Percentiles rank a stretch among this genome's conserved stretches.
Conservation (phyloP, 2,797 vertebrate species). For the Tangara arthus region DNA sequence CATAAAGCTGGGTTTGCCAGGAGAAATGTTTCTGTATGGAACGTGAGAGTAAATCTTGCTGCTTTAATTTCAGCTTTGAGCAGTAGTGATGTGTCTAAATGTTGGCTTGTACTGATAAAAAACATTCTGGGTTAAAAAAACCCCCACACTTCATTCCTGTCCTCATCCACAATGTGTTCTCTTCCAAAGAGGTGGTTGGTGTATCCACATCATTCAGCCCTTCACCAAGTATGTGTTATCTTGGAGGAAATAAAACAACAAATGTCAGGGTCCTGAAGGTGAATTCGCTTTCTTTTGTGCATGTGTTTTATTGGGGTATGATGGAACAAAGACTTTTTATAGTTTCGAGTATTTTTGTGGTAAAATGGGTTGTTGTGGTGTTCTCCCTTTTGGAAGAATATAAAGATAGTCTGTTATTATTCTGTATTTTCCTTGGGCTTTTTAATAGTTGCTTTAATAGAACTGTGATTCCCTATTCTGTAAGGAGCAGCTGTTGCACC, state of each 20-base stretch:
- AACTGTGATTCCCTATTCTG: not conserved
- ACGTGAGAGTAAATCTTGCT: not conserved
- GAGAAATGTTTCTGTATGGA: not conserved
- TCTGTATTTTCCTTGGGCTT: not conserved
- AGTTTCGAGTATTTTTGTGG: not conserved
- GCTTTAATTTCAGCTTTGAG: not conserved
- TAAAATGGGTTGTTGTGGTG: not conserved
- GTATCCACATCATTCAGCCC: not conserved
- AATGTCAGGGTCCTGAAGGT: not conserved
- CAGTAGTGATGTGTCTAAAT: not conserved
- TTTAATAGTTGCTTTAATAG: not conserved
- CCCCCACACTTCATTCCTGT: fast-evolving
- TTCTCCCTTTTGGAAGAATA: not conserved
- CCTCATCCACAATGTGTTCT: not conserved
- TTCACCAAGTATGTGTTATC: not conserved
- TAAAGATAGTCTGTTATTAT: not conserved
- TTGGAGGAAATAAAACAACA: not conserved
- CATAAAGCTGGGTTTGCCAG: not conserved
- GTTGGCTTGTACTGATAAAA: not conserved
- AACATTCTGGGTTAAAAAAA: not conserved
- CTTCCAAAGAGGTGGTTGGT: not conserved
- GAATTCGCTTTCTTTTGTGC: not conserved
- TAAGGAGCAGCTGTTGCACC: not conserved
- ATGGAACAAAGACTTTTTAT: not conserved
- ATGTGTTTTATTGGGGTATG: not conserved